phyloP scores from a whole-genome alignment of 2,113 vertebrate species.

The Cyanoderma ruficeps region DNA sequence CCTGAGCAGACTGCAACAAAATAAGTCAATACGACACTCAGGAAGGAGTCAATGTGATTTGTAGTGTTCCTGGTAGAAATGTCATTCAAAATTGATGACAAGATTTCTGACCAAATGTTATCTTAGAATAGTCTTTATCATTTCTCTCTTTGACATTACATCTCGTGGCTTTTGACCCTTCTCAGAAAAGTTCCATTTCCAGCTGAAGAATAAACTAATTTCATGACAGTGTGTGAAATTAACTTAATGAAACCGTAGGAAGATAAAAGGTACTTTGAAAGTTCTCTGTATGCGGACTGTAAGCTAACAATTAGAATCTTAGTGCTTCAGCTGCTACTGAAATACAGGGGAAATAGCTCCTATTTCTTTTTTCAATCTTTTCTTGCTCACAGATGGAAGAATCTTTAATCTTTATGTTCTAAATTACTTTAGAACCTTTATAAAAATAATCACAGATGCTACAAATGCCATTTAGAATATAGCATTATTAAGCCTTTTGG shows the following conservation, averaged over 20 bases:
- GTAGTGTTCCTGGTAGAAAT: conserved; percentile 56
- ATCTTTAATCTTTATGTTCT: conserved; percentile 54
- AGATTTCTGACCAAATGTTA: conserved; percentile 50
- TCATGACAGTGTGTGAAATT: not conserved
- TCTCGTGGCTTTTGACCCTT: not conserved
- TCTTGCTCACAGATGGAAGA: conserved; percentile 35
- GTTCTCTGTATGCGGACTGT: not conserved
- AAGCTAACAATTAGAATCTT: conserved; percentile 51
- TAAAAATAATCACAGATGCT: conserved; percentile 50
- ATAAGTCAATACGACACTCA: conserved; percentile 60
- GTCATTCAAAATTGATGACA: conserved; percentile 71
- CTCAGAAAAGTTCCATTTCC: not conserved
- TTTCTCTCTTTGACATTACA: conserved; percentile 18
- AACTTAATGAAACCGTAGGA: not conserved
- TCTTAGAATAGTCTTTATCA: conserved; percentile 45
- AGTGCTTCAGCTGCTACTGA: conserved; percentile 1
- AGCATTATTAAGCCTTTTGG: conserved; percentile 45
- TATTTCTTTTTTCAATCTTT: not conserved
- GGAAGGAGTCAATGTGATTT: conserved; percentile 61
- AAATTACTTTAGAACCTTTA: conserved; percentile 57
- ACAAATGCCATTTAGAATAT: conserved; percentile 49
- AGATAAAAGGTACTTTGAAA: conserved; percentile 11
- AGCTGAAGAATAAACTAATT: conserved; percentile 18
- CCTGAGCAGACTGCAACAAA: conserved; percentile 33
- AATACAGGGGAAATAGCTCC: conserved; percentile 10